Evolutionary conservation across 2,888 invertebrate genomes (phyloP), one percentile per base, ranked within the genome.

Genomic region (Gymnosoma rotundatum): DNA sequence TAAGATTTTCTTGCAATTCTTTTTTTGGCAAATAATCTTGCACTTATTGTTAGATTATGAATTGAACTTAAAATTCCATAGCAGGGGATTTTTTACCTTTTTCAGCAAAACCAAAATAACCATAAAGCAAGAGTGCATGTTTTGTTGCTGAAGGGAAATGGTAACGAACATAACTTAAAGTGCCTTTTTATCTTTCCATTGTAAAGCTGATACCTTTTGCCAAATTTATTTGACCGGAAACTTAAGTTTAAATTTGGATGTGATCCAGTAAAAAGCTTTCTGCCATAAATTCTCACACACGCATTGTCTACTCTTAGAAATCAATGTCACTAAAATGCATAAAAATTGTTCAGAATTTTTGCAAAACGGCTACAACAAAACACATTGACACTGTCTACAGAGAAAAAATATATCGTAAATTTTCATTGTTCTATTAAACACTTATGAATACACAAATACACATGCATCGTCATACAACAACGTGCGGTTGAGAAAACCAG

Each of bases 221-320:
- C 90, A 90, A 90, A 90, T 90, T 91, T 89, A 91, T 91, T 90
- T 90, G 91, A 90, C 91, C 90, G 90, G 91, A 91, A 90, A 90
- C 90, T 90, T 90, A 90, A 91, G 91, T 90, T 90, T 89, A 88
- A 89, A 89, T 90, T 90, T 90, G 90, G 90, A 90, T 75, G 32
- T 14, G 69, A 70, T 89, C 90, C 90, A 89, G 88, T 87, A 90
- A 90, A 87, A 91, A 90, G 90, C 90, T 90, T 91, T 90, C 83
- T 87, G 86, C 87, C 86, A 84, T 82, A 86, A 78, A 67, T 64
- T 56, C 63, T 60, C 21, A 75, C 18, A 54, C 45, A 69, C 38
- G 76, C 72, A 78, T 72, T 78, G 81, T 81, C 78, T 78, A 64
- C 81, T 86, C 81, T 82, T 80, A 83, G 83, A 86, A 86, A 87